These are phyloP conservation scores for Drosophila setifemur DNA, from an alignment of 1,140 invertebrate genomes.

Conservation along the genomic window DNA sequence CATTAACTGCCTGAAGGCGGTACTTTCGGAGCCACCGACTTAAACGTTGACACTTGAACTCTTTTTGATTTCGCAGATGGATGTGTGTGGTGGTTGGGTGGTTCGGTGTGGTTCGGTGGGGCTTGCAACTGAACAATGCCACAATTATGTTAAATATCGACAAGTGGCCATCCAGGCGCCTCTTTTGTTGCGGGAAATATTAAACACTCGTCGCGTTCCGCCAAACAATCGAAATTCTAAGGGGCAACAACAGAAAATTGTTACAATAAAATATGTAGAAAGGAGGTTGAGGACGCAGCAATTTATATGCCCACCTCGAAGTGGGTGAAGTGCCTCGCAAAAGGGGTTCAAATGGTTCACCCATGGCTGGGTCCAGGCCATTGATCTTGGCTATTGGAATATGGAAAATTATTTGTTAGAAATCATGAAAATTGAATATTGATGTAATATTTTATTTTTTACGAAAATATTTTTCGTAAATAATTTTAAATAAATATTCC, in stretches of 20 bases:
- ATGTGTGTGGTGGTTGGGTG: not conserved
- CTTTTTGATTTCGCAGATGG: constrained; percentile 63
- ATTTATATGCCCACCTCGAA: no score
- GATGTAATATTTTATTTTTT: no score
- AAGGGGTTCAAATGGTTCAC: no score
- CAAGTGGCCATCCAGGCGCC: constrained; percentile 52
- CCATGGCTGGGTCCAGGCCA: no score
- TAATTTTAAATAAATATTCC: no score
- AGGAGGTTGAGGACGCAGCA: constrained; percentile 11
- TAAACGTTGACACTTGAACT: constrained; percentile 74
- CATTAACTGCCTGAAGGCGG: constrained; percentile 63
- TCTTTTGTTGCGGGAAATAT: constrained; percentile 65
- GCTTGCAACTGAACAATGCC: constrained; percentile 52
- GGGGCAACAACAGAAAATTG: not conserved
- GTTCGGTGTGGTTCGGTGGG: not conserved
- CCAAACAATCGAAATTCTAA: constrained; percentile 42
- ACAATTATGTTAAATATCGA: constrained; percentile 81
- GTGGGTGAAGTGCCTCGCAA: no score
- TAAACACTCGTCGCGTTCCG: constrained; percentile 56
- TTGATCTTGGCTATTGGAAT: no score
- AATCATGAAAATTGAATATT: no score
- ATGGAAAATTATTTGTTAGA: no score
- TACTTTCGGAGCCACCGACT: constrained; percentile 41
- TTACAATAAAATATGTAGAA: not conserved
- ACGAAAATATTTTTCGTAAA: no score